Percentiles rank a stretch among this genome's conserved stretches.
Conservation (phyloP, 92 coral and sea anemone genomes). For the Epizoanthus rinbou region DNA sequence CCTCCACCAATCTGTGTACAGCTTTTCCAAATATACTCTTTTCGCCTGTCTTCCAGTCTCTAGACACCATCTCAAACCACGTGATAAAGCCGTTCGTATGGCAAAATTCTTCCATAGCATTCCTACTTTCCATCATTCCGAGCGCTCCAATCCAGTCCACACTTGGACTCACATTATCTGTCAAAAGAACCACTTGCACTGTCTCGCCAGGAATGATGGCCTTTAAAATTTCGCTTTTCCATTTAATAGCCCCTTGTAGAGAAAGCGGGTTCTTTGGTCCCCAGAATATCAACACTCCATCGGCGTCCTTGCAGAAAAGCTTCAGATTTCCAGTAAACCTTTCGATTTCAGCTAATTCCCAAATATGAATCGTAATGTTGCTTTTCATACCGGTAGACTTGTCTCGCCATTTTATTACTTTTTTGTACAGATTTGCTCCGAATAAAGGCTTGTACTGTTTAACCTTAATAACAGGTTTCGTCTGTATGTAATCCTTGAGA, state of each 20-base stretch:
- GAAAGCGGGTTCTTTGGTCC: slow-evolving; percentile 62
- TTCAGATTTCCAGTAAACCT: slow-evolving; percentile 28
- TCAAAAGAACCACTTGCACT: slow-evolving; percentile 65
- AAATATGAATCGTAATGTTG: slow-evolving; percentile 56
- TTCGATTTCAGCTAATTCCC: slow-evolving; percentile 73
- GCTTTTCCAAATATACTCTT: slow-evolving; percentile 74
- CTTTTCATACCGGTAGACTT: slow-evolving; percentile 24
- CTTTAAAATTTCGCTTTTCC: slow-evolving; percentile 54
- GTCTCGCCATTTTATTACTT: slow-evolving; percentile 41
- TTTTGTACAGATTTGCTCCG: slow-evolving; percentile 49
- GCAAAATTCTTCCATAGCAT: slow-evolving; percentile 69
- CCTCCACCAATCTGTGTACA: slow-evolving; percentile 48
- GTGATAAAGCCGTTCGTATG: slow-evolving; percentile 55
- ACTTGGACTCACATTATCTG: slow-evolving; percentile 60
- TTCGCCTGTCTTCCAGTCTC: slow-evolving; percentile 70
- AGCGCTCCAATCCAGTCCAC: slow-evolving; percentile 66
- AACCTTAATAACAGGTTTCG: slow-evolving; percentile 47
- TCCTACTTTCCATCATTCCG: slow-evolving; percentile 53
- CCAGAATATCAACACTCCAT: slow-evolving; percentile 78
- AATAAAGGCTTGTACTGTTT: slow-evolving; percentile 54
- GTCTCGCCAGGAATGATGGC: slow-evolving; percentile 1
- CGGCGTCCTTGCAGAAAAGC: slow-evolving; percentile 48
- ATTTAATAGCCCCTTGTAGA: slow-evolving; percentile 58
- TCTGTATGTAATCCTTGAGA: slow-evolving; percentile 62
- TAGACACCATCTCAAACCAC: slow-evolving; percentile 71